These are phyloP conservation scores for Rhagonycha fulva DNA, from an alignment of 2,888 invertebrate species.

Conservation along the genomic window DNA sequence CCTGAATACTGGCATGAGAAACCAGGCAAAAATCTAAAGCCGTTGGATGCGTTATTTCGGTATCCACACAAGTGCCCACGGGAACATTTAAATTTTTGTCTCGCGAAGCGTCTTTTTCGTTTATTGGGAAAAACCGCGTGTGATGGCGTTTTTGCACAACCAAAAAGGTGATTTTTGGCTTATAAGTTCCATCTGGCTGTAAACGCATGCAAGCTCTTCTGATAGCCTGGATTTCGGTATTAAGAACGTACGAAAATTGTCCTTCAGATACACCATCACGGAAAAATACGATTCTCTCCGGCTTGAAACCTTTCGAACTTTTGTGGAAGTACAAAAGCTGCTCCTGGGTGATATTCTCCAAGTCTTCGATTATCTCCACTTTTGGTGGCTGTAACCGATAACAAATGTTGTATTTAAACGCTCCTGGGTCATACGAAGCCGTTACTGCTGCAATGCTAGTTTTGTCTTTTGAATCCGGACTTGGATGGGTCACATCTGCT, in stretches of 20 bases:
- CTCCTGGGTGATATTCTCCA: constrained; percentile 60
- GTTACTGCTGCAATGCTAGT: constrained; percentile 75
- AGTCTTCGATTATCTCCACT: constrained; percentile 75
- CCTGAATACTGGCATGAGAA: constrained; percentile 73
- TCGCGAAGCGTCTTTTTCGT: constrained; percentile 47
- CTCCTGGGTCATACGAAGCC: constrained; percentile 71
- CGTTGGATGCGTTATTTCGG: constrained; percentile 80
- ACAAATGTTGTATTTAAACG: constrained; percentile 74
- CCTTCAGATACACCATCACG: constrained; percentile 90
- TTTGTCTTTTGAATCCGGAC: constrained; percentile 69
- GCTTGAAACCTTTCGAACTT: constrained; percentile 56
- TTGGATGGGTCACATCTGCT: constrained; percentile 92
- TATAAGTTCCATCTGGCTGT: constrained; percentile 56
- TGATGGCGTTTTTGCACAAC: constrained; percentile 98
- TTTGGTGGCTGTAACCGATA: constrained; percentile 76
- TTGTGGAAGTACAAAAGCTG: constrained; percentile 66
- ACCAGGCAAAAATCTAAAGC: constrained; percentile 86
- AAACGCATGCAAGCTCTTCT: constrained; percentile 69
- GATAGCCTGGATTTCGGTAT: constrained; percentile 68
- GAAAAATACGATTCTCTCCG: constrained; percentile 72
- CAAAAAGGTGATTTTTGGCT: constrained; percentile 84
- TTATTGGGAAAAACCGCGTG: constrained; percentile 67
- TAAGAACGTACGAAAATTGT: constrained; percentile 73
- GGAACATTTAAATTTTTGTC: constrained; percentile 73
- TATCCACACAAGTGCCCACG: constrained; percentile 84